Base-by-base conservation (phyloP, 2,797 vertebrate genomes). In the Picus viridis region DNA sequence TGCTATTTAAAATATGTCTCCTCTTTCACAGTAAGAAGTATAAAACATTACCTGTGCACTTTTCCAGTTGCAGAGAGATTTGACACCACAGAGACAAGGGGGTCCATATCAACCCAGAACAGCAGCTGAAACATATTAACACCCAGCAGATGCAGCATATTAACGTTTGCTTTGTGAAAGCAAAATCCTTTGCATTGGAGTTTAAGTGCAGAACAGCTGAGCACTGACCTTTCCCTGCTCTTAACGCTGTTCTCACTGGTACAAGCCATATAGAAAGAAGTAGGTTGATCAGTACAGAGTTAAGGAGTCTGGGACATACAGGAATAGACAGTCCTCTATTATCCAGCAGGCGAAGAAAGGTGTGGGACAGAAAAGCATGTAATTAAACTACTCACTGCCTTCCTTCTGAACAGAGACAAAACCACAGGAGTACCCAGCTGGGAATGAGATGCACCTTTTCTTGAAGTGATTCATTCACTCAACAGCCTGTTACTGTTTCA, bases 341-440 rank as follows among this genome's bases (percentile, higher is more conserved):
- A 4, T 39, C 26, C 75, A 49, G 36, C 26, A 76, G 27, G 49
- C 68, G 29, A 24, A 85, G 34, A 56, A 57, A 75, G 18, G 79
- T 17, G 29, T 41, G 15, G 36, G 36, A 45, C 45, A 77, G 69
- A 69, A 85, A 84, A 68, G 7, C 2, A 3, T 10, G 11, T 32
- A 64, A 62, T 69, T 51, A 65, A 85, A 57, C 77, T 19, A 29
- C 22, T 51, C 7, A 7, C 9, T 34, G 9, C 26, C 6, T 47
- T 86, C 29, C 34, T 69, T 20, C 63, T 34, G 30, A 77, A 53
- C 8, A 68, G 41, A 85, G 18, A 58, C 2, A 10, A 59, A 72
- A 54, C 10, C 34, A 59, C 0, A 0, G 78, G 29, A 71, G 27
- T 23, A 62, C 8, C 17, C 24, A 67, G 47, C 0, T 1, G 34